Evolutionary conservation across 2,113 vertebrate genomes (phyloP), one percentile per base, ranked within the genome.

Genomic region (Prunella himalayana): DNA sequence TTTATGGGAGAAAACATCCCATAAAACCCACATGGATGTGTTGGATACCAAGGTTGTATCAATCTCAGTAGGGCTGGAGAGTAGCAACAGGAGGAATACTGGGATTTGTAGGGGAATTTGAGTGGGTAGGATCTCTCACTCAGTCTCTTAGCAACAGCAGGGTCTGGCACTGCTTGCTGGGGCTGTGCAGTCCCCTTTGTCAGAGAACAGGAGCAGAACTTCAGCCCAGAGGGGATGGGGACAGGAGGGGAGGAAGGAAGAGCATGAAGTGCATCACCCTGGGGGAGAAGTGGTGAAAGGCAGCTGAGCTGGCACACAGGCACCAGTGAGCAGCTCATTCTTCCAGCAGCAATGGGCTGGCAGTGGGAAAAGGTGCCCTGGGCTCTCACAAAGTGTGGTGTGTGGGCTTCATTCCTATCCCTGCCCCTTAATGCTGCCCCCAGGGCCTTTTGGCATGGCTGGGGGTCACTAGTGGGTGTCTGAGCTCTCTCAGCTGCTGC

Each of bases 111-210:
- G 81, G 81, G 84, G 41, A 91, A 91, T 76, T 5, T 24, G 70
- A 92, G 94, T 82, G 57, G 78, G 81, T 45, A 88, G 71, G 78
- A 83, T 81, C 53, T 76, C 73, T 70, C 37, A 7, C 37, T 89
- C 21, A 50, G 92, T 97, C 69, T 97, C 91, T 91, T 95, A 91
- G 91, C 69, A 95, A 86, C 94, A 87, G 66, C 24, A 60, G 7
- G 49, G 44, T 76, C 25, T 25, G 49, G 71, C 77, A 45, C 37
- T 79, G 60, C 20, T 63, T 66, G 57, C 54, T 91, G 86, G 57
- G 59, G 57, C 54, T 70, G 70, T 63, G 65, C 47, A 79, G 81
- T 21, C 83, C 86, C 71, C 72, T 50, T 47, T 69, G n/a, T 27
- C 72, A 81, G 72, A 73, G n/a, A 56, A 73, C 80, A 70, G 33